These are phyloP conservation scores for Potamarius usumacintae DNA, from an alignment of 2,113 vertebrate genomes.

Conservation along the genomic window DNA sequence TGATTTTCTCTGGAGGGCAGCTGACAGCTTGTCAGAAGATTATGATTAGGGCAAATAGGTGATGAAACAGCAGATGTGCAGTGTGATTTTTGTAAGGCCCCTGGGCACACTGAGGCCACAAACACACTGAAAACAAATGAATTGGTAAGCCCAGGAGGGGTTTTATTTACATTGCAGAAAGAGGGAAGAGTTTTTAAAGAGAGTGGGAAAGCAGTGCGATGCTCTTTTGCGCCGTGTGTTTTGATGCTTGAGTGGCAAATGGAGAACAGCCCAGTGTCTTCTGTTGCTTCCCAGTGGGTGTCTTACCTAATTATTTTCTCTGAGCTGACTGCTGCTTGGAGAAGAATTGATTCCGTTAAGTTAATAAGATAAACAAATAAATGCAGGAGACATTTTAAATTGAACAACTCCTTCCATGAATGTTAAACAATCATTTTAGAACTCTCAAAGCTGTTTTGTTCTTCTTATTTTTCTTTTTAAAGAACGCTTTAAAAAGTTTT, in stretches of 20 bases:
- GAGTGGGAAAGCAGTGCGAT: not conserved
- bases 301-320: not conserved
- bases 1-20: slow-evolving; percentile 6
- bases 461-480: not conserved
- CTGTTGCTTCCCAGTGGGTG: not conserved
- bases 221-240: not conserved
- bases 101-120: not conserved
- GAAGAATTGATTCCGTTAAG: not conserved
- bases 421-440: not conserved
- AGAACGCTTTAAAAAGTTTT: not conserved
- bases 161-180: not conserved
- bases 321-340: not conserved
- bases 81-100: not conserved
- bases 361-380: not conserved
- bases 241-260: not conserved
- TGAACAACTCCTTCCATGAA: not conserved
- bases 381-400: not conserved
- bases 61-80: not conserved
- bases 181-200: not conserved
- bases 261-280: not conserved
- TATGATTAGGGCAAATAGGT: slow-evolving; percentile 2
- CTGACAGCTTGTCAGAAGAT: not conserved
- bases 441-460: not conserved
- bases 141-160: not conserved
- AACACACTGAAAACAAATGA: slow-evolving; percentile 4